Evolutionary conservation across 2,113 vertebrate species (phyloP).

Genomic region (Cheilinus undulatus): DNA sequence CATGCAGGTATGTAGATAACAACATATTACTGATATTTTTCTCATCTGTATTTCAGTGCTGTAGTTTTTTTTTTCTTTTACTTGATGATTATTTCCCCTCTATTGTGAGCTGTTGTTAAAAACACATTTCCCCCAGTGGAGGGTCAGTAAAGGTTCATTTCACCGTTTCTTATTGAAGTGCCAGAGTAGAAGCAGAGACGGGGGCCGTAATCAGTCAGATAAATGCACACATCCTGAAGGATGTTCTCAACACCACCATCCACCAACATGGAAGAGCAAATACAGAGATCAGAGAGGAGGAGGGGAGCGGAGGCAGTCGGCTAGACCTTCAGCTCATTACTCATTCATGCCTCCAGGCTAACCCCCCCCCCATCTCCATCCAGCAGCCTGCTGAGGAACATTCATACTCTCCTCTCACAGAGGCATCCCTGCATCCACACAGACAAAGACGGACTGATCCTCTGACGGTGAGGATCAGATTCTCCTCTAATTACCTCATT

Average conservation of each 20-base stretch:
- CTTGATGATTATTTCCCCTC: no score
- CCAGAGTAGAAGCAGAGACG: no score
- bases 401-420: conserved; percentile 2
- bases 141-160: no score
- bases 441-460: background rate
- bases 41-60: no score
- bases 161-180: no score
- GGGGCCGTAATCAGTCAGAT: no score
- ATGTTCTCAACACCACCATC: background rate
- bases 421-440: background rate
- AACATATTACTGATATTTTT: no score
- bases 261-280: conserved; percentile 6
- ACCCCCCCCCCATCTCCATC: background rate
- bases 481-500: conserved; percentile 4
- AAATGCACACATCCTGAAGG: background rate
- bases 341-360: conserved; percentile 37
- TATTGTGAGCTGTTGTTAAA: no score
- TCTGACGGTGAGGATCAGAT: no score
- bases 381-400: conserved; percentile 29
- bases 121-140: no score
- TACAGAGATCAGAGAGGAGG: conserved; percentile 51
- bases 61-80: no score
- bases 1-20: no score
- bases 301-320: conserved; percentile 44
- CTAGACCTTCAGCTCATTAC: conserved; percentile 54